Evolutionary conservation across 2,113 vertebrate species (phyloP), one percentile per base, ranked within the genome.

Genomic region (Pithys albifrons): DNA sequence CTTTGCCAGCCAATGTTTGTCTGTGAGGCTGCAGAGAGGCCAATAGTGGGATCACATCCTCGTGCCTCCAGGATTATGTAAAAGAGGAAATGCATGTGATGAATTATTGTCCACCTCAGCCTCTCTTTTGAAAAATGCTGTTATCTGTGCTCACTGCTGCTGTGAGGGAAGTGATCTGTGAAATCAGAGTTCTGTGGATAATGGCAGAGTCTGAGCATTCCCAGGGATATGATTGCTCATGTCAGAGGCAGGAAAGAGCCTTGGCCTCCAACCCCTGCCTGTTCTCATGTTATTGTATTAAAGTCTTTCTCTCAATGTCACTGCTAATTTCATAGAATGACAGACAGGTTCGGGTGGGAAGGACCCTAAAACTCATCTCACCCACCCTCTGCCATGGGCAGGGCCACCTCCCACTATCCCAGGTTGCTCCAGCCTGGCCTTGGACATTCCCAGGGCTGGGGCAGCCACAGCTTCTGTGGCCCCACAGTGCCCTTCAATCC

Each of bases 361-460:
- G 4, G 8, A 9, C 12, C 12, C 65, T n/a, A 58, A 41, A 58
- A 20, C 20, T 0, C 0, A 65, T 18, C 49, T 17, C 1, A 2
- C 2, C 29, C 23, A 12, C 7, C 28, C 27, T 4, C 25, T 62
- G 48, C 65, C 57, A 29, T 3, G 25, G 16, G 16, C 57, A 64
- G 41, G 66, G 58, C 57, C 75, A n/a, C 8, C 29, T 55, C 2
- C 28, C 74, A 28, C 55, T 22, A 0, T 5, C 31, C 37, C 45
- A 69, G 31, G 31, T 0, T 35, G 54, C 54, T 69, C 52, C 71
- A 85, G 0, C 62, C 72, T 52, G 46, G 33, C 33, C 37, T 23
- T 31, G 64, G 55, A 0, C 73, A 54, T 39, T 54, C 0, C 39
- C 64, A 61, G 39, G 65, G 48, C 22, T 46, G 84, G 54, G 39